Base-by-base conservation (phyloP, 2,113 vertebrate species). In the Tyto alba region DNA sequence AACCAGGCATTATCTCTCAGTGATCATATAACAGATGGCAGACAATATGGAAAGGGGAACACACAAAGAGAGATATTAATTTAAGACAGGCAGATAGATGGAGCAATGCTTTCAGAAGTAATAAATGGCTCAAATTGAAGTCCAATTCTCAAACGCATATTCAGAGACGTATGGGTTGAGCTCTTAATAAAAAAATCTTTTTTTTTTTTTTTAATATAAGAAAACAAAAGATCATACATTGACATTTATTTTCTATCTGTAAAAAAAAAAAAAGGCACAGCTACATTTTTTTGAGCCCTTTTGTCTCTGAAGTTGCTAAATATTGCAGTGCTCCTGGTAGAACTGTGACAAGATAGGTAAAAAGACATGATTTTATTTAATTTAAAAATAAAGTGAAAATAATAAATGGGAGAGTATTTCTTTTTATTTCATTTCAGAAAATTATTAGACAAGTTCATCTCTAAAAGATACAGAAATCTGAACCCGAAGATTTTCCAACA, bases 51-150 rank as follows among this genome's bases (percentile, higher is more conserved):
- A 81, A 94, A 53, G 34, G 34, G 68, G 76, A 95, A 48, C 64
- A 86, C 41, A 89, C 36, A 81, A 96, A 90, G 76, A 95, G 55
- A 77, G 52, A 95, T 84, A 92, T 74, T 97, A 96, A 84, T 95
- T 87, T 89, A 59, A 95, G 79, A 92, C 88, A 92, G 90, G 32
- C 79, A 93, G 88, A 90, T 83, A 93, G 64, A 92, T 89, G 88
- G 52, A 94, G 80, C 60, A 87, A 32, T 84, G 77, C 36, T 78
- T 92, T 89, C 55, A 72, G 71, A 94, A 90, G 48, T 75, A 95
- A 94, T 75, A 90, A 92, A 86, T 83, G 30, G 26, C 36, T 87
- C 77, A 89, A 83, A 85, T 43, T 47, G 43, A 96, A 96, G 66
- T 40, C 76, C 40, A 62, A 14, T 90, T 93, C 62, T 90, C 43